A percentile compares a stretch with the other conserved stretches of the same genome.
These are phyloP conservation scores for Dreissena polymorpha DNA, from an alignment of 1,140 invertebrate species.

Conservation along the genomic window DNA sequence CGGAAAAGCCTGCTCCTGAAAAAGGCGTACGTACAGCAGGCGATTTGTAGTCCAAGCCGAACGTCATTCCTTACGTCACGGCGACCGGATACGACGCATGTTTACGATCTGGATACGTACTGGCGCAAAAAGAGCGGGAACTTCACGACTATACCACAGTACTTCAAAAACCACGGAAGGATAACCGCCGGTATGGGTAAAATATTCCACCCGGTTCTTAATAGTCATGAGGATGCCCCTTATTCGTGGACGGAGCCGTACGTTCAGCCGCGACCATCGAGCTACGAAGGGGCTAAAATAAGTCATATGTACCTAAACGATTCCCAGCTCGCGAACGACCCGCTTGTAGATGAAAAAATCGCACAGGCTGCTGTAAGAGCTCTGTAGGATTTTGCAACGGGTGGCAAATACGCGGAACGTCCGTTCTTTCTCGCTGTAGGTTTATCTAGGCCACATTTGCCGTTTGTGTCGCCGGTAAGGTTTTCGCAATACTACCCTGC, in stretches of 20 bases:
- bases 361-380: neutral
- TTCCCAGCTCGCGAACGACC: neutral
- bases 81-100: slow-evolving; percentile 87
- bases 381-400: neutral
- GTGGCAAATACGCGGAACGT: neutral
- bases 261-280: neutral
- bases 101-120: slow-evolving; percentile 88
- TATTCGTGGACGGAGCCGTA: slow-evolving; percentile 54
- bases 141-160: slow-evolving; percentile 90
- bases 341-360: slow-evolving; percentile 6
- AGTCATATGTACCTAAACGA: neutral
- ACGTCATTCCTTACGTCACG: slow-evolving; percentile 91
- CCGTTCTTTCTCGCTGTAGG: slow-evolving; percentile 27
- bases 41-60: slow-evolving; percentile 69
- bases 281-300: neutral
- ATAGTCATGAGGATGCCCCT: slow-evolving; percentile 44
- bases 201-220: slow-evolving; percentile 86
- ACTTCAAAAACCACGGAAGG: slow-evolving; percentile 90
- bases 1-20: slow-evolving; percentile 21
- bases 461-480: slow-evolving; percentile 16
- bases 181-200: slow-evolving; percentile 89
- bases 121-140: slow-evolving; percentile 88
- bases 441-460: slow-evolving; percentile 63
- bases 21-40: slow-evolving; percentile 19
- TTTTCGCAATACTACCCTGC: slow-evolving; percentile 6